Evolutionary conservation across 2,113 vertebrate genomes (phyloP), one percentile per base, ranked within the genome.

Genomic region (Rhinolophus sinicus): DNA sequence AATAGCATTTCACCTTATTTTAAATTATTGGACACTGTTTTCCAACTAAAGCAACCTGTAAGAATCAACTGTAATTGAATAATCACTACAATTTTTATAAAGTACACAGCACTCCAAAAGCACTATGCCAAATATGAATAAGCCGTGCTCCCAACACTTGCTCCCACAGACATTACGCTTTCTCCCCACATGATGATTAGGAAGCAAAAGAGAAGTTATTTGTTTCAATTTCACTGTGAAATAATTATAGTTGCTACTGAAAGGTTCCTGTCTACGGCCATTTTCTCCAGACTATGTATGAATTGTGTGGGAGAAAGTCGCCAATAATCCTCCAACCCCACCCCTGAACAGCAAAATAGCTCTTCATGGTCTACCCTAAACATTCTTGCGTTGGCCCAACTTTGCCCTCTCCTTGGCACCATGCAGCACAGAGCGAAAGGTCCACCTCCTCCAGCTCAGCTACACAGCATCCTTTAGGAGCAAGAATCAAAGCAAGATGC

Each of bases 381-480:
- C 90, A 35, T 50, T 2, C 28, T 83, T 65, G 65, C 44, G 21
- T 1, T 0, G 33, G 70, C 0, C 77, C 81, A 72, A 91, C 70
- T 21, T 1, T 15, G 1, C 81, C 2, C 40, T 18, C 38, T 38
- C 50, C 1, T 0, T 75, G 70, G 90, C 52, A 33, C 18, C n/a
- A 12, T 1, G 2, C 0, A 76, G 69, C 15, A 40, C 58, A 24
- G 76, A 93, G 81, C 33, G 40, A 15, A 81, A 26, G 35, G 13
- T 26, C 82, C 21, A 18, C 65, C 24, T 52, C 69, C 52, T 85
- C 38, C 35, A 3, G 0, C 69, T n/a, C n/a, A 56, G 13, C 84
- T 56, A 44, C 26, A 83, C 86, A 83, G 95, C n/a, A 80, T 85
- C 93, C 91, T 94, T 78, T 73, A 38, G 62, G 88, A 69, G n/a